A percentile compares a stretch with the other conserved stretches of the same genome.
Conservation (phyloP, 2,888 invertebrate species). For the Troides aeacus region DNA sequence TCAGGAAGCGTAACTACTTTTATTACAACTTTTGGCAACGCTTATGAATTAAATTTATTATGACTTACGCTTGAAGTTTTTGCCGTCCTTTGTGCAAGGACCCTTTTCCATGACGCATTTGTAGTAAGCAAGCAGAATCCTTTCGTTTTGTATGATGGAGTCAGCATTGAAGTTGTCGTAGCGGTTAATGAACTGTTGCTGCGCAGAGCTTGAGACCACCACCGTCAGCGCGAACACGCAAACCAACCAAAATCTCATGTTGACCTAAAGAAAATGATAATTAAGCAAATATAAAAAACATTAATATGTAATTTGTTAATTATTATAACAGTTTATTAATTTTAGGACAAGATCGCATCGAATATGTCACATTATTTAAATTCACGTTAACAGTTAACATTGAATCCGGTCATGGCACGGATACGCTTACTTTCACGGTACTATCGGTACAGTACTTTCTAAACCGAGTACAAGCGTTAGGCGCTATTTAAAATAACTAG, state of each 20-base stretch:
- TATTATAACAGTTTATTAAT: background rate
- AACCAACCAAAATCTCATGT: slow-evolving; percentile 56
- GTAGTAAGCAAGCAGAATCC: slow-evolving; percentile 72
- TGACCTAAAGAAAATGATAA: background rate
- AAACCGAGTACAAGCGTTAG: slow-evolving; percentile 41
- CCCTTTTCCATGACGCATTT: slow-evolving; percentile 76
- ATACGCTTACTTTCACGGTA: slow-evolving; percentile 36
- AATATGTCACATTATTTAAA: slow-evolving; percentile 3
- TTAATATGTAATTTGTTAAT: background rate
- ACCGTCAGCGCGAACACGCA: slow-evolving; percentile 58
- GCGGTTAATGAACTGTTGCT: slow-evolving; percentile 54
- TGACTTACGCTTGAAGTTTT: slow-evolving; percentile 71
- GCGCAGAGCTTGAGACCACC: slow-evolving; percentile 57
- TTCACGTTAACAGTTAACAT: slow-evolving; percentile 25
- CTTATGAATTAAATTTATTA: background rate
- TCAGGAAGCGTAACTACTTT: background rate
- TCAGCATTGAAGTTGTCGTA: slow-evolving; percentile 74
- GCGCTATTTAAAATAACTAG: slow-evolving; percentile 25
- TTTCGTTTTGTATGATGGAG: slow-evolving; percentile 68
- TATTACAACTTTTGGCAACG: background rate
- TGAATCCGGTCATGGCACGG: slow-evolving; percentile 22
- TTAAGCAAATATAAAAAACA: background rate
- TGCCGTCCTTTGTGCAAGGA: slow-evolving; percentile 73
- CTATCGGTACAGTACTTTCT: slow-evolving; percentile 52
- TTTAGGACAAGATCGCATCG: background rate